Percentiles rank a stretch among this genome's conserved stretches.
These are phyloP conservation scores for Centropristis striata DNA, from an alignment of 2,113 vertebrate genomes.

Conservation along the genomic window DNA sequence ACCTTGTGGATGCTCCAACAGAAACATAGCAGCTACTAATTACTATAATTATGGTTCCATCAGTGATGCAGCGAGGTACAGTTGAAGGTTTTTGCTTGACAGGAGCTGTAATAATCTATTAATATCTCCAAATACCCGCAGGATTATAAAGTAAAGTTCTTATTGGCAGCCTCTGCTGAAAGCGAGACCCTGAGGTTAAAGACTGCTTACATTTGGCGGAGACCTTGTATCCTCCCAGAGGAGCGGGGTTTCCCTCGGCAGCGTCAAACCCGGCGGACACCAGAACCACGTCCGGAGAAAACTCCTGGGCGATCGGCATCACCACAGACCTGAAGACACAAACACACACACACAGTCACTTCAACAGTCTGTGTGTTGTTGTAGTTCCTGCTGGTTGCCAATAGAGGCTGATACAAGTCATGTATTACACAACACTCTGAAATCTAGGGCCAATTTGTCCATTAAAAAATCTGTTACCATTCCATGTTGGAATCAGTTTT, in stretches of 20 bases:
- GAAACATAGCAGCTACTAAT: conserved; percentile 41
- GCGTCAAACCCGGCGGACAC: conserved; percentile 97
- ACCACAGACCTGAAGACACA: conserved; percentile 90
- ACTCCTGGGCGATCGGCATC: conserved; percentile 96
- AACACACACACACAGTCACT: not conserved
- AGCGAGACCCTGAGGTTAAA: not conserved
- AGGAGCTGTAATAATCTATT: conserved; percentile 47
- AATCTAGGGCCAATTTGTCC: too few species aligned
- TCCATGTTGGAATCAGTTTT: too few species aligned
- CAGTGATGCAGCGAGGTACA: conserved; percentile 21
- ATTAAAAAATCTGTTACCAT: too few species aligned
- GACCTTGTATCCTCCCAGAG: conserved; percentile 95
- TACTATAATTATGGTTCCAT: conserved; percentile 57
- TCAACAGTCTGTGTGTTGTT: not conserved
- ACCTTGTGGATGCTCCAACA: conserved; percentile 46
- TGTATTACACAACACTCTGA: not conserved
- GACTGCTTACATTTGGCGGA: conserved; percentile 93
- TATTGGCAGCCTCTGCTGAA: not conserved
- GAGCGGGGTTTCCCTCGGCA: conserved; percentile 92
- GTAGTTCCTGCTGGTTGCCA: conserved; percentile 9
- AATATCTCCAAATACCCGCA: conserved; percentile 44
- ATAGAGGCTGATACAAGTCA: conserved; percentile 18
- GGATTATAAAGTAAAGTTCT: conserved; percentile 6
- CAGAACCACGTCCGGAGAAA: conserved; percentile 93
- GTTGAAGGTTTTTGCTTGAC: conserved; percentile 27